Base-by-base conservation (phyloP, 2,113 vertebrate genomes). In the Cavia aperea region DNA sequence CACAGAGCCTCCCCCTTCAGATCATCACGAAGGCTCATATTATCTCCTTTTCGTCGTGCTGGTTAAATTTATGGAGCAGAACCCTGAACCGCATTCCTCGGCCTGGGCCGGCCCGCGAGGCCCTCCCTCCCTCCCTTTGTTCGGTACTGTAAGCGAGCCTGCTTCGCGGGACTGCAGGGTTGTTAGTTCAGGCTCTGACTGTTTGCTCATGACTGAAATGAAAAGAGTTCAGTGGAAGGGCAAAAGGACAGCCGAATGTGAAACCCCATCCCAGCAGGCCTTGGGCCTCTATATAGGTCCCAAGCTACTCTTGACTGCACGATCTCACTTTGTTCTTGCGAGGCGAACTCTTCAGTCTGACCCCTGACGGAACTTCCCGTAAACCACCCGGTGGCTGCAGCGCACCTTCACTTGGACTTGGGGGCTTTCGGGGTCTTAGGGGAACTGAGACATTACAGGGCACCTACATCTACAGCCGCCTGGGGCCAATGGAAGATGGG, bases 171-270 rank as follows among this genome's bases (percentile, higher is more conserved):
- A 95, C 96, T 94, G 97, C 96, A 93, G 97, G 97, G 97, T 97
- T 98, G 97, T 97, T 97, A 98, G 98, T 97, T 98, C 98, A 98
- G 97, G 97, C 97, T 93, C 97, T 97, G 97, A 97, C 97, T 98
- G 97, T 98, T 98, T 98, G 97, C 97, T 98, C 97, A 97, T 95
- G 96, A 96, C 97, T 97, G 97, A 97, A 98, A 97, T 96, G 97
- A 97, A 96, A 95, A 98, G 98, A 97, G 98, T 98, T 98, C 98
- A 98, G 97, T 93, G 97, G 98, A 97, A 98, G 98, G 98, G 98
- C 98, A 98, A 98, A 98, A 98, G 98, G 98, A 98, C 98, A 98
- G 97, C 96, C 91, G 95, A 98, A 98, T 98, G 97, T 97, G 97
- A 97, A 98, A 97, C 97, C 97, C 97, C 96, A 96, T 98, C 98